These are phyloP conservation scores for Acrossocheilus fasciatus DNA, from an alignment of 2,797 vertebrate genomes.

Conservation along the genomic window DNA sequence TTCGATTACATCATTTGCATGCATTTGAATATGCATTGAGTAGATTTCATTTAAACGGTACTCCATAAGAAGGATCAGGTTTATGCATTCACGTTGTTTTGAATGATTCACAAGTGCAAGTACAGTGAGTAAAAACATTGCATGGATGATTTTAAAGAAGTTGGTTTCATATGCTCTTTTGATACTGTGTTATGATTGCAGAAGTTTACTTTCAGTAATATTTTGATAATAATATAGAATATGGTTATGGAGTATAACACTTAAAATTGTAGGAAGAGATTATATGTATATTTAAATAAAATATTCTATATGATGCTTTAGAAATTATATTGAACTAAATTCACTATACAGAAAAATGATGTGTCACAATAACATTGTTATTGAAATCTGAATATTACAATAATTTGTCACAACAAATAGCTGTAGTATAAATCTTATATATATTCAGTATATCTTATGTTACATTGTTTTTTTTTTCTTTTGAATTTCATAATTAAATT, in stretches of 20 bases:
- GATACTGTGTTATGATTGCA: not conserved
- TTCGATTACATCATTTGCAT: slow-evolving; percentile 19
- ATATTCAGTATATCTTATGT: not conserved
- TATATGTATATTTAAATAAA: not conserved
- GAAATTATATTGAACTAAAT: not conserved
- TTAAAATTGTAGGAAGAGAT: not conserved
- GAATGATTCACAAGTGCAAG: not conserved
- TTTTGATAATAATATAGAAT: not conserved
- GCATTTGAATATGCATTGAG: slow-evolving; percentile 5
- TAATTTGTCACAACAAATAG: not conserved
- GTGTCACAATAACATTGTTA: not conserved
- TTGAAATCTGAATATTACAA: not conserved
- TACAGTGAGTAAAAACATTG: not conserved
- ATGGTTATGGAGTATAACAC: not conserved
- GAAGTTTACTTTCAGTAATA: not conserved
- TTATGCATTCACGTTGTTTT: not conserved
- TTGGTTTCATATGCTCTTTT: not conserved
- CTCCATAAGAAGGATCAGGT: not conserved
- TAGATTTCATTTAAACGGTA: not conserved
- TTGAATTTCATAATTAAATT: no score
- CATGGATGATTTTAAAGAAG: not conserved
- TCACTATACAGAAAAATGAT: not conserved
- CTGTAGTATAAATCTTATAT: not conserved
- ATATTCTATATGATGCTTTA: not conserved
- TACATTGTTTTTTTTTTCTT: not conserved